phyloP scores from a whole-genome alignment of 1,140 invertebrate genomes.

The Galleria mellonella region DNA sequence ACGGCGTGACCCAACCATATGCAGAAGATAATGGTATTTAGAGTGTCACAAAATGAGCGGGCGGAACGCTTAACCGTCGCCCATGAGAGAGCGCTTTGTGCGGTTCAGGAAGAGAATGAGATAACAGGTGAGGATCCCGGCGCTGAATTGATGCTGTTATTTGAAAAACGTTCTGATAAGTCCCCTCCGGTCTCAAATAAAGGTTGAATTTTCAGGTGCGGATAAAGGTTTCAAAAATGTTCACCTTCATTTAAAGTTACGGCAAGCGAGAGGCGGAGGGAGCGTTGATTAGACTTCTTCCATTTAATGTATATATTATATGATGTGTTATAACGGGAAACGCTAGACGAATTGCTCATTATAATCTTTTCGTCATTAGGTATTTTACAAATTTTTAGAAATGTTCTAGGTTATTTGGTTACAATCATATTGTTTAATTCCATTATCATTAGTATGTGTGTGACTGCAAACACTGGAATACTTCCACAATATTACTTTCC shows the following conservation, averaged over 20 bases:
- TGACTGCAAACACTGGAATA: too few relatives aligned
- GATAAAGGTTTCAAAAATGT: constrained; percentile 33
- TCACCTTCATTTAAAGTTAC: constrained; percentile 36
- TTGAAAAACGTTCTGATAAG: constrained; percentile 44
- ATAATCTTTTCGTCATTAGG: background rate
- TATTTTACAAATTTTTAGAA: background rate
- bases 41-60: constrained; percentile 29
- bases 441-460: too few relatives aligned
- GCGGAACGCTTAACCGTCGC: constrained; percentile 19
- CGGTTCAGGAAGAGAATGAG: constrained; percentile 33
- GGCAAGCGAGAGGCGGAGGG: constrained; percentile 1
- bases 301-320: background rate
- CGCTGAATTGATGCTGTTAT: constrained; percentile 38
- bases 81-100: constrained; percentile 21
- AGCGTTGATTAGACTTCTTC: constrained; percentile 27
- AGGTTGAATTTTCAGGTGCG: constrained; percentile 29
- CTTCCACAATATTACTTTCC: too few relatives aligned
- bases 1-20: constrained; percentile 17
- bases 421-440: too few relatives aligned
- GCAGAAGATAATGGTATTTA: constrained; percentile 26
- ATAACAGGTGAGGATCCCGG: constrained; percentile 39
- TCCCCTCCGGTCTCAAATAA: constrained; percentile 35
- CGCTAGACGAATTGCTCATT: background rate
- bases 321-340: too few relatives aligned
- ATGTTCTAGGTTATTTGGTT: too few relatives aligned